Evolutionary conservation across 2,888 invertebrate species (phyloP).

Genomic region (Lysandra coridon): DNA sequence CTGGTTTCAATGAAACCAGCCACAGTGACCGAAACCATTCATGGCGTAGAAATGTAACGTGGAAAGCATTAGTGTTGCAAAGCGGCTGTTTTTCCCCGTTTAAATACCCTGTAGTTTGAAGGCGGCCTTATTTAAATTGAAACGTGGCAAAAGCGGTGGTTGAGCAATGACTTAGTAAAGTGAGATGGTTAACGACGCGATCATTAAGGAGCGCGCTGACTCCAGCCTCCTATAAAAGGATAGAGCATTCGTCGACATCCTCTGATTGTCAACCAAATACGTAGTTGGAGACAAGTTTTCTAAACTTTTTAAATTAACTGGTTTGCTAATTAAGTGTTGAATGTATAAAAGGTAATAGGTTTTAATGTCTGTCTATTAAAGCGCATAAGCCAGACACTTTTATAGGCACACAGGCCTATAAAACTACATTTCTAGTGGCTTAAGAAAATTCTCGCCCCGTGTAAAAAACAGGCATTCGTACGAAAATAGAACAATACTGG

Average conservation of each 20-base stretch:
- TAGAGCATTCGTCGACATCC: constrained; percentile 51
- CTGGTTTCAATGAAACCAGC: no score
- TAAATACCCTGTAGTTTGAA: neutral
- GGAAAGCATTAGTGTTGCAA: no score
- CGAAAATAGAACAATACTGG: no score
- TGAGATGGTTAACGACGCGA: constrained; percentile 46
- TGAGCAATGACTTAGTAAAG: constrained; percentile 42
- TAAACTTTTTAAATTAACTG: constrained; percentile 9
- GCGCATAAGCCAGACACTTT: no score
- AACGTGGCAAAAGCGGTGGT: constrained; percentile 42
- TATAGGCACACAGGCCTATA: no score
- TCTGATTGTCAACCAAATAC: constrained; percentile 24
- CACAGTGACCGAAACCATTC: no score
- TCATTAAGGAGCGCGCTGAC: constrained; percentile 48
- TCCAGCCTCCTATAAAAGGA: constrained; percentile 54
- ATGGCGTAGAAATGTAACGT: no score
- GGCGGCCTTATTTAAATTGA: constrained; percentile 37
- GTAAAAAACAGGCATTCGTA: no score
- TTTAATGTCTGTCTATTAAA: no score
- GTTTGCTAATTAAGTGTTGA: neutral
- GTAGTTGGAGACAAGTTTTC: constrained; percentile 8
- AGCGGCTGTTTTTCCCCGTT: no score
- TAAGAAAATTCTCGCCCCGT: no score
- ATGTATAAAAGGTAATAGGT: neutral
- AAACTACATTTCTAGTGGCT: no score